Conservation (phyloP, 2,113 vertebrate species). For the Fulmarus glacialis region DNA sequence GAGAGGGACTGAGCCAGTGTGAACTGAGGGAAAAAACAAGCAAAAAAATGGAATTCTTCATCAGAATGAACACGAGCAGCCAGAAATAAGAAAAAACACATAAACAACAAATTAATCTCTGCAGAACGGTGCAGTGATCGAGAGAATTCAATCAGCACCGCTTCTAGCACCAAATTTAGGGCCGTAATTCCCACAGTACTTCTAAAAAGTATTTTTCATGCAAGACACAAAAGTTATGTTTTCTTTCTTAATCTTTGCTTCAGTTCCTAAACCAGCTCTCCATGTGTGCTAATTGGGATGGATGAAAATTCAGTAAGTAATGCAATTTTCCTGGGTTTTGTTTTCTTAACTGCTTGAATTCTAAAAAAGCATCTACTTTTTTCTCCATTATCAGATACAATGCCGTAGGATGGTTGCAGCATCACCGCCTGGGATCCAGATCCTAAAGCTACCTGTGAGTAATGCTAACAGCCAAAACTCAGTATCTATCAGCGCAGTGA, state of each 20-base stretch:
- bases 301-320: background rate
- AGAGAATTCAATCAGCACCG: background rate
- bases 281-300: background rate
- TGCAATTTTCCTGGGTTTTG: background rate
- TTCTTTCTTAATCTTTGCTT: background rate
- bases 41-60: background rate
- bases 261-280: background rate
- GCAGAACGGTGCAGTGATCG: background rate
- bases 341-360: background rate
- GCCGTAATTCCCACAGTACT: background rate
- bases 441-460: background rate
- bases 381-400: background rate
- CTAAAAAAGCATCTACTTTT: background rate
- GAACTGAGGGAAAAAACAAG: background rate
- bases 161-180: background rate
- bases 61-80: background rate
- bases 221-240: background rate
- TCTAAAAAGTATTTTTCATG: background rate
- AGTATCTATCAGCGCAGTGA: background rate
- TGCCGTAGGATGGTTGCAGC: background rate
- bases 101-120: background rate
- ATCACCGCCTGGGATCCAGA: rapidly evolving
- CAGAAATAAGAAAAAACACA: background rate
- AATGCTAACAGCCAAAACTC: background rate
- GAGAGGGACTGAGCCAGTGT: background rate